A percentile compares a stretch with the other conserved stretches of the same genome.
Evolutionary conservation across 1,140 invertebrate genomes (phyloP).

Genomic region (Megalonaias nervosa): DNA sequence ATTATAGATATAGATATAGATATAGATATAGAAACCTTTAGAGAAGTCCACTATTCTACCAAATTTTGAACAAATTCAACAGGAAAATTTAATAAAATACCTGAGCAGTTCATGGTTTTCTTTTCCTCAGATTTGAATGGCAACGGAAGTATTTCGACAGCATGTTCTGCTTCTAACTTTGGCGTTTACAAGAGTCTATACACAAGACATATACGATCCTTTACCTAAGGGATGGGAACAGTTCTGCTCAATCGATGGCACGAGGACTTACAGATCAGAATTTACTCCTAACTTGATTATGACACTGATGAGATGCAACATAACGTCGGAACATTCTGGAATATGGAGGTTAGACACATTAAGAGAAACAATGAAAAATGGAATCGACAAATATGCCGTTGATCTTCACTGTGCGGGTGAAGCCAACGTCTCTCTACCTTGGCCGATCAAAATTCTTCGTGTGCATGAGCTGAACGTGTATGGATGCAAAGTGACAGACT

Average conservation of each 20-base stretch:
- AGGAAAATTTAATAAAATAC: too few species aligned
- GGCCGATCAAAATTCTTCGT: constrained; percentile 36
- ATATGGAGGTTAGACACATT: constrained; percentile 34
- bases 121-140: too few species aligned
- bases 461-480: constrained; percentile 20
- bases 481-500: constrained; percentile 33
- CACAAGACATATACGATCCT: too few species aligned
- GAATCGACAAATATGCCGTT: constrained; percentile 20
- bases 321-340: constrained; percentile 19
- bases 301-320: constrained; percentile 7
- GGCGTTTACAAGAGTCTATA: too few species aligned
- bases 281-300: constrained; percentile 8
- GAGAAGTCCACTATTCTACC: too few species aligned
- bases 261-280: constrained; percentile 11
- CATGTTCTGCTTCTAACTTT: too few species aligned
- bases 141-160: too few species aligned
- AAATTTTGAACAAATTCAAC: too few species aligned
- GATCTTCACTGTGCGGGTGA: constrained; percentile 30
- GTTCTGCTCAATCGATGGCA: constrained; percentile 6
- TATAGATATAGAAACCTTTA: too few species aligned
- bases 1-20: too few species aligned
- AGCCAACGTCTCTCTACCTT: constrained; percentile 32
- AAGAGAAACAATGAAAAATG: constrained; percentile 13
- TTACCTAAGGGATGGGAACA: constrained; percentile 12
- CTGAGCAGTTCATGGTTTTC: too few species aligned